A percentile compares a stretch with the other conserved stretches of the same genome.
Conservation (phyloP, 1,140 invertebrate species). For the Elymnias hypermnestra region DNA sequence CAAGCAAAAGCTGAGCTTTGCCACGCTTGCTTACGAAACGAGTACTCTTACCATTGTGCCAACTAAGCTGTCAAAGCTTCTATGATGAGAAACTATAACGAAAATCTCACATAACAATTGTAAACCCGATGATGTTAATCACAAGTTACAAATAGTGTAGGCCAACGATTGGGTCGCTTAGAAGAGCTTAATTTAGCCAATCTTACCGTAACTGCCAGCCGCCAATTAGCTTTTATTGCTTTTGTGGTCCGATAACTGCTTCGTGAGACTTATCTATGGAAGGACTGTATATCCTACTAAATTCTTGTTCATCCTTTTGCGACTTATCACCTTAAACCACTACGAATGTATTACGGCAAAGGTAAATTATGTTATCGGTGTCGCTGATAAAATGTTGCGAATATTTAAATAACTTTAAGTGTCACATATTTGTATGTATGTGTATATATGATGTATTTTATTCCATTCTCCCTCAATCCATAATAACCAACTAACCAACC, state of each 20-base stretch:
- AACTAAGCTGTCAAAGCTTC: too few relatives aligned
- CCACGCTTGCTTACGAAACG: too few relatives aligned
- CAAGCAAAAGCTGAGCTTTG: too few relatives aligned
- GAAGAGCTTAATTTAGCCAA: constrained; percentile 58
- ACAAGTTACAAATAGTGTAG: neutral
- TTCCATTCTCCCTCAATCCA: too few relatives aligned
- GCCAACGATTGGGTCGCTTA: constrained; percentile 47
- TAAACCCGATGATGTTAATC: neutral
- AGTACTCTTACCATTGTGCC: too few relatives aligned
- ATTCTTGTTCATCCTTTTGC: neutral
- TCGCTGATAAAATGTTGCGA: neutral
- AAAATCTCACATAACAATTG: too few relatives aligned
- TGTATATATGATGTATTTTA: too few relatives aligned
- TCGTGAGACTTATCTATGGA: constrained; percentile 54
- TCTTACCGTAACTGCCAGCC: constrained; percentile 49
- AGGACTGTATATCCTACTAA: neutral
- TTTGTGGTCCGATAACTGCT: constrained; percentile 59
- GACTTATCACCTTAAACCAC: neutral
- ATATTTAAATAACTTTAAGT: too few relatives aligned
- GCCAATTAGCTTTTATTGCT: constrained; percentile 65
- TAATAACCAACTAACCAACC: too few relatives aligned
- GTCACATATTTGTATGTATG: too few relatives aligned
- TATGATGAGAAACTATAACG: too few relatives aligned
- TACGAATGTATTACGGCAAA: too few relatives aligned
- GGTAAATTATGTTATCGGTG: neutral